phyloP scores from a whole-genome alignment of 2,113 vertebrate species.

The Apteryx mantelli region DNA sequence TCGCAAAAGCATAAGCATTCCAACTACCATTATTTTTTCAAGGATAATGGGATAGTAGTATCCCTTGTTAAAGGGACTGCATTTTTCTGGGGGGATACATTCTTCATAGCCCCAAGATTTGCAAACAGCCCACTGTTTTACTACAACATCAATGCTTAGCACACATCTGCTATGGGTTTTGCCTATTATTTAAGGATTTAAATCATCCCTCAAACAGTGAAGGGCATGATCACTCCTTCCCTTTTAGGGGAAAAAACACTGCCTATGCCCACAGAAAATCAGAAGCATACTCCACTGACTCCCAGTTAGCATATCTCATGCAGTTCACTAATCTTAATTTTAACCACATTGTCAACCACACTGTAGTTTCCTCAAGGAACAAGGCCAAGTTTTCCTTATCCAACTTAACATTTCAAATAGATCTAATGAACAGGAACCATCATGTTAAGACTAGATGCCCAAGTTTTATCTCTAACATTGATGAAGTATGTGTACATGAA shows the following conservation, averaged over 20 bases:
- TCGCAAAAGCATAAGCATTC: background rate
- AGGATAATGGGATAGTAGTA: background rate
- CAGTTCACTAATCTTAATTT: background rate
- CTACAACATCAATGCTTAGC: fast-evolving
- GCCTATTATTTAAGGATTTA: background rate
- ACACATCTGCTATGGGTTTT: fast-evolving
- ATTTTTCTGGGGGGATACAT: fast-evolving
- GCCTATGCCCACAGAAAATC: background rate
- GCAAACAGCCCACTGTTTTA: too few species aligned
- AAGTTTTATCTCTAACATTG: background rate
- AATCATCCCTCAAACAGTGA: background rate
- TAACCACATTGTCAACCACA: fast-evolving
- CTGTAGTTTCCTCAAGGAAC: background rate
- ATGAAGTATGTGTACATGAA: fast-evolving
- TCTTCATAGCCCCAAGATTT: background rate
- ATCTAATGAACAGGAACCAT: background rate
- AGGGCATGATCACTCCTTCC: background rate
- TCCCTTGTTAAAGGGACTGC: background rate
- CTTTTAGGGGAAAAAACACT: background rate
- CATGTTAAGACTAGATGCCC: background rate
- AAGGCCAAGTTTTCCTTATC: background rate
- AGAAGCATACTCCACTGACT: too few species aligned
- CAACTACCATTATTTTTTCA: background rate
- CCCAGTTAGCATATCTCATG: background rate
- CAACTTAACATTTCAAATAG: background rate